Evolutionary conservation across 2,888 invertebrate genomes (phyloP), one percentile per base, ranked within the genome.

Genomic region (Trisateles emortualis): DNA sequence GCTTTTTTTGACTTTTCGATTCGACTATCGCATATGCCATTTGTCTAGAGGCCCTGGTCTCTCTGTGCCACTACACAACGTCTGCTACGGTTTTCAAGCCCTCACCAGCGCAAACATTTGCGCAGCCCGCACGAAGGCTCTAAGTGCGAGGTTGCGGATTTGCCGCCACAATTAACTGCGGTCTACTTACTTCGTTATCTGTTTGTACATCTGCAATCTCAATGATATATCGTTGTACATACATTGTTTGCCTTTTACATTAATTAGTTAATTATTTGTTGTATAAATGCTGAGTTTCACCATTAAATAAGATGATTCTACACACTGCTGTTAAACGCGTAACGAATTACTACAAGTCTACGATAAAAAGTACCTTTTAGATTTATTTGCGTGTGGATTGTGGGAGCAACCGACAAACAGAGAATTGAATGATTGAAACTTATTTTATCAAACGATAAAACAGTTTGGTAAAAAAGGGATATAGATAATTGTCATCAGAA

Each of bases 131-230:
- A 2, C 19, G n/a, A n/a, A 64, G 63, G 64, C 39, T 58, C 41
- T 17, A 33, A 6, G 24, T 53, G 59, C 63, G 59, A 65, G 64
- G 64, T 40, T 49, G 32, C 43, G 10, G 14, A 14, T 10, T 10
- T 17, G 5, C 16, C 33, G 14, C 17, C n/a, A 33, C 68, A 53
- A 68, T 68, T 61, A 68, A 50, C 33, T 39, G 46, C 43, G 68
- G 69, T 69, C 67, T 58, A 62, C 47, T 65, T 33, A 57, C 52
- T 42, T 6, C 10, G 13, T 1, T 64, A 68, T 68, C 65, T 56
- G 29, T 57, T 61, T 47, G 56, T 51, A 58, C 56, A 72, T 68
- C 69, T 65, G 62, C 52, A 45, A 49, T 36, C 44, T 55, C 39
- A 36, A 32, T 45, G 29, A 45, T 49, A 35, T 29, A 8, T n/a